Evolutionary conservation across 2,888 invertebrate genomes (phyloP), one percentile per base, ranked within the genome.

Genomic region (Eilema sororculum): DNA sequence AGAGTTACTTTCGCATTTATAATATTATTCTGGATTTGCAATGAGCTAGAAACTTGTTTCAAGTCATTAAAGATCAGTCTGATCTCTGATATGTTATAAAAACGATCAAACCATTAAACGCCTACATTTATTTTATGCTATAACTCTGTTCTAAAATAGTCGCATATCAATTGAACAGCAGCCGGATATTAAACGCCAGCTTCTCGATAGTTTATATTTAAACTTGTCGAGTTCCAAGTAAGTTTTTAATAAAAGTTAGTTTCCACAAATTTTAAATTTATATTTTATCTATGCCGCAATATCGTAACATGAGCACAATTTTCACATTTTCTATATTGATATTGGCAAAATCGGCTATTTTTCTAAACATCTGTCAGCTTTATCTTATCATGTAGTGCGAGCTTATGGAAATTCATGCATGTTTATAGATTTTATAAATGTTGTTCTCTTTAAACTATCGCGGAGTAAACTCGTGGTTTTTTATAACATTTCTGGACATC

Each of bases 181-280:
- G 68, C 75, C 83, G 83, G 83, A 83, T 83, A 83, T 83, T 78
- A 83, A 83, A 83, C 79, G 81, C 77, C 80, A 83, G 78, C 80
- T 74, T 75, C 77, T 68, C 72, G 76, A 78, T 75, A 77, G 72
- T 78, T 57, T 77, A 78, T 72, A 79, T 74, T 77, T 77, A 74
- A 79, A 77, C 67, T 79, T 78, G 71, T 79, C 65, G 68, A 77
- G 72, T 68, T 63, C 71, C 74, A 72, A 74, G 74, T 73, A 77
- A 72, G 77, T 72, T 80, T 80, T 80, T 77, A 73, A 80, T 80
- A 80, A 75, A 80, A 80, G 63, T 69, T 65, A 68, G 22, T 73
- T 80, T 73, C 68, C 71, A 67, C 46, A 73, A 66, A 69, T 70
- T 75, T 71, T 20, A 72, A 78, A 25, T 60, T 80, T 78, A 74